A percentile compares a stretch with the other conserved stretches of the same genome.
These are phyloP conservation scores for Eidolon dupreanum DNA, from an alignment of 2,797 vertebrate species.

Conservation along the genomic window DNA sequence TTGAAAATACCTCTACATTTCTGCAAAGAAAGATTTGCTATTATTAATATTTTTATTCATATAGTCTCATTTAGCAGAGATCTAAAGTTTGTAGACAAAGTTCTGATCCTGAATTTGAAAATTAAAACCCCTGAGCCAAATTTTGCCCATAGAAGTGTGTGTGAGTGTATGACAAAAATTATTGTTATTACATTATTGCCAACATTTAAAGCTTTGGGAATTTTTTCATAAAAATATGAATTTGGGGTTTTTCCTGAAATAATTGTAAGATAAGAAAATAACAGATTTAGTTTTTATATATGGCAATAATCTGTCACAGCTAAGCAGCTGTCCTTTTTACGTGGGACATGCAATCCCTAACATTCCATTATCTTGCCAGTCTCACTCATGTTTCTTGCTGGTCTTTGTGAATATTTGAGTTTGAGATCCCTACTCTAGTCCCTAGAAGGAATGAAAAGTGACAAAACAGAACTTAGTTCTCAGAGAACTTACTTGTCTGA, in stretches of 20 bases:
- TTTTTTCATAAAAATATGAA: slow-evolving; percentile 35
- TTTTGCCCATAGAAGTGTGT: not conserved
- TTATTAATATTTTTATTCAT: not conserved
- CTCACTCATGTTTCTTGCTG: not conserved
- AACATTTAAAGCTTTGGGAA: slow-evolving; percentile 14
- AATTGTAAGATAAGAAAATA: slow-evolving; percentile 39
- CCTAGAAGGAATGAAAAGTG: not conserved
- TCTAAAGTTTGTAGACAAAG: not conserved
- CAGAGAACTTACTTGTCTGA: not conserved
- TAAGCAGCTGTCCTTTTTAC: not conserved
- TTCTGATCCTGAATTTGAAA: not conserved
- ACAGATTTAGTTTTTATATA: not conserved
- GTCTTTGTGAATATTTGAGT: not conserved
- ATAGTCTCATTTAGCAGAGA: not conserved
- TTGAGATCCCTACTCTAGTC: not conserved
- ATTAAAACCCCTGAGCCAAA: not conserved
- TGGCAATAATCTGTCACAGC: not conserved
- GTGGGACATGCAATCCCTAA: not conserved
- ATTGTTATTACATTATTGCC: not conserved
- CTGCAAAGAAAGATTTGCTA: not conserved
- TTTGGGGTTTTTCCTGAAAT: not conserved
- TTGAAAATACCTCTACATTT: not conserved
- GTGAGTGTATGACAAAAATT: not conserved
- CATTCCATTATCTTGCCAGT: not conserved
- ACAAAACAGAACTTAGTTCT: not conserved